Percentiles rank a stretch among this genome's conserved stretches.
Evolutionary conservation across 53 echinoderm and acorn worm species (phyloP).

Genomic region (Mesocentrotus franciscanus): DNA sequence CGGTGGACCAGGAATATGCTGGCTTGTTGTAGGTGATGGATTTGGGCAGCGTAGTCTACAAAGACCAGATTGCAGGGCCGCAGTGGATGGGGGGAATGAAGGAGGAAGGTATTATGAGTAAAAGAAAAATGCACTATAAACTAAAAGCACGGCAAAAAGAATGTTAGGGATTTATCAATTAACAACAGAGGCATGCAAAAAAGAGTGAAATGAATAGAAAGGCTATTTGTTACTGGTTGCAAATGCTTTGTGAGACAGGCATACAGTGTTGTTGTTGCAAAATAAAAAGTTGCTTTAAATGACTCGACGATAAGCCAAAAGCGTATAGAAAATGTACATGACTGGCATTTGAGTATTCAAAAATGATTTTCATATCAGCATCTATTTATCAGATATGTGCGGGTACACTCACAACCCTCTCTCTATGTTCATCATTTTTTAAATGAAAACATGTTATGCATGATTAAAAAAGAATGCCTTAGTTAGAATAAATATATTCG

Average conservation of each 20-base stretch:
- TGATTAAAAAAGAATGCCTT: neutral
- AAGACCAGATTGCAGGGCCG: neutral
- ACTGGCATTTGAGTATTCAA: too few relatives aligned
- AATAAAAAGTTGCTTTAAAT: neutral
- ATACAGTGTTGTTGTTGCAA: neutral
- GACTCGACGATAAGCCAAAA: too few relatives aligned
- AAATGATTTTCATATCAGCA: too few relatives aligned
- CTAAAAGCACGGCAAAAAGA: conserved; percentile 28
- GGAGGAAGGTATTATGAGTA: neutral
- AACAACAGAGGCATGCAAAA: conserved; percentile 6
- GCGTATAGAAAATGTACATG: too few relatives aligned
- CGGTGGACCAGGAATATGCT: conserved; percentile 22
- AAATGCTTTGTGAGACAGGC: neutral
- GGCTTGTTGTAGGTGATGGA: conserved; percentile 62
- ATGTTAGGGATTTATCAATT: conserved; percentile 22
- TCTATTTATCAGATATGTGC: too few relatives aligned
- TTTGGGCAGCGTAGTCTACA: conserved; percentile 62
- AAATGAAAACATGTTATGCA: neutral
- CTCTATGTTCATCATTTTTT: too few relatives aligned
- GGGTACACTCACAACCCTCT: too few relatives aligned
- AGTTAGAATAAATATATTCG: neutral
- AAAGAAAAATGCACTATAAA: conserved; percentile 21
- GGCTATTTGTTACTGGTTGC: conserved; percentile 6
- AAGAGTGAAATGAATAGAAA: conserved; percentile 13
- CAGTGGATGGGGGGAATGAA: conserved; percentile 3